A percentile compares a stretch with the other conserved stretches of the same genome.
These are phyloP conservation scores for Antrozous pallidus DNA, from an alignment of 2,797 vertebrate genomes.

Conservation along the genomic window DNA sequence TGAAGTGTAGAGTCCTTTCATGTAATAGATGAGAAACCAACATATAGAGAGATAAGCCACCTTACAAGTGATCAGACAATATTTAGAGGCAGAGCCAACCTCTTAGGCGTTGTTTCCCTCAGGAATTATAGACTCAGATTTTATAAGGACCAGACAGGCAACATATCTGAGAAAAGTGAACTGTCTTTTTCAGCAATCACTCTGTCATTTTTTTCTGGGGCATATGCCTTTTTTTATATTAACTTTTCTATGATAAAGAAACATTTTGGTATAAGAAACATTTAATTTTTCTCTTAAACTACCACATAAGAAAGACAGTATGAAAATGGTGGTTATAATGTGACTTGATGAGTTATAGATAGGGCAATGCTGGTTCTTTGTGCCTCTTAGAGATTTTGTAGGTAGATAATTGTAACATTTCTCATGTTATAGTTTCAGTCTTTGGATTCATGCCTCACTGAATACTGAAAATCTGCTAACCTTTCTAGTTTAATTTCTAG, in stretches of 20 bases:
- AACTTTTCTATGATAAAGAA: background rate
- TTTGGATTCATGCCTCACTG: background rate
- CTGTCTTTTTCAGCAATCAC: background rate
- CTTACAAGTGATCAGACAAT: background rate
- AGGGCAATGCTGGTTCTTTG: background rate
- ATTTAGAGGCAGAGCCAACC: background rate
- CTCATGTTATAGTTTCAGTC: background rate
- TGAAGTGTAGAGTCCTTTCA: background rate
- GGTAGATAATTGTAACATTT: background rate
- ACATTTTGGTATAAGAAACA: background rate
- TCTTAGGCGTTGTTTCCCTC: background rate
- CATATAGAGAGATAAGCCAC: background rate
- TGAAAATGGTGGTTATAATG: background rate
- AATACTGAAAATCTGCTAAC: background rate
- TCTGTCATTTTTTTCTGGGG: constrained; percentile 14
- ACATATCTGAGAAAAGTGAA: background rate
- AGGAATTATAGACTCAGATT: background rate
- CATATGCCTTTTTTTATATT: background rate
- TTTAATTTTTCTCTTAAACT: background rate
- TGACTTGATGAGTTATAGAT: background rate
- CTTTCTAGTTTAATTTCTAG: background rate
- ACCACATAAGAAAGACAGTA: background rate
- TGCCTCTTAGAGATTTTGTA: background rate
- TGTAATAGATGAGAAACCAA: background rate
- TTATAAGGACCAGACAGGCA: background rate